Percentiles rank a stretch among this genome's conserved stretches.
Conservation (phyloP, 2,113 vertebrate species). For the Spea bombifrons region DNA sequence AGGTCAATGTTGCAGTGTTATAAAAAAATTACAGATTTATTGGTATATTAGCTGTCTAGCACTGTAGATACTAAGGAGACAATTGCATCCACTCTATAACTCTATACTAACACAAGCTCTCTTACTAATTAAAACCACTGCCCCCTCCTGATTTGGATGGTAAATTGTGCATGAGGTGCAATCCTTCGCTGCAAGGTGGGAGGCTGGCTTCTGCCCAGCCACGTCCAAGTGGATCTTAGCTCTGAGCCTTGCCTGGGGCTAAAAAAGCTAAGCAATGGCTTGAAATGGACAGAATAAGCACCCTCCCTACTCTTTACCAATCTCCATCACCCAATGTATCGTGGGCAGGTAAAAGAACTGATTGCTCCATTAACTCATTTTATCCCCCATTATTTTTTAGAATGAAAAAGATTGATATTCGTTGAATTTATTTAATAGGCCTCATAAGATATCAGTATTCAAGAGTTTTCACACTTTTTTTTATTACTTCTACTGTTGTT, state of each 20-base stretch:
- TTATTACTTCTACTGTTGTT: too few species aligned
- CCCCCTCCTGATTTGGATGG: constrained; percentile 31
- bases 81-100: background rate
- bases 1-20: too few species aligned
- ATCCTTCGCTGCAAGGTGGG: constrained; percentile 22
- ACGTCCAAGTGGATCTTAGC: constrained; percentile 45
- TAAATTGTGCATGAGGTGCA: background rate
- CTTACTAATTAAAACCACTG: constrained; percentile 5
- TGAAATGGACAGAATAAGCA: constrained; percentile 19
- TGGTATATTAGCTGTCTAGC: background rate
- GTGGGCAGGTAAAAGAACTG: constrained; percentile 26
- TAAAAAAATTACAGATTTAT: too few species aligned
- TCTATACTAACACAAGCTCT: background rate
- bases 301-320: background rate
- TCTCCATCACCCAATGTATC: constrained; percentile 10
- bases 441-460: background rate
- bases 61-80: background rate
- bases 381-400: background rate
- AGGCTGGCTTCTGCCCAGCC: constrained; percentile 47
- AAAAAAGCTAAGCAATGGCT: constrained; percentile 42
- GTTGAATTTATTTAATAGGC: background rate
- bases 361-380: constrained; percentile 28
- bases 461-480: background rate
- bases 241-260: constrained; percentile 56
- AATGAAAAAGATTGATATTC: background rate